Evolutionary conservation across 2,113 vertebrate species (phyloP), one percentile per base, ranked within the genome.

Genomic region (Laterallus jamaicensis): DNA sequence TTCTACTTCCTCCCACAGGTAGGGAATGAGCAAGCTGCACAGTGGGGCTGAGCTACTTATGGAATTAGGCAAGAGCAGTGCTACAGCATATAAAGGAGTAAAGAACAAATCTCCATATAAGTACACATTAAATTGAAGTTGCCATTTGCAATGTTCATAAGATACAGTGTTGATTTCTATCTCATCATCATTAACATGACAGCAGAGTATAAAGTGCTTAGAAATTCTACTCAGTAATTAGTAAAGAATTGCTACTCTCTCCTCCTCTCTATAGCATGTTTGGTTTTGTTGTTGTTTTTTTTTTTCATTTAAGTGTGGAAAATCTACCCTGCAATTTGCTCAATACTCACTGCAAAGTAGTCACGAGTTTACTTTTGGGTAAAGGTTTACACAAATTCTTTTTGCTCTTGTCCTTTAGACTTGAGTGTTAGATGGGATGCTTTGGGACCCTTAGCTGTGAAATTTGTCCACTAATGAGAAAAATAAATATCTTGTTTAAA

Each of bases 1-100:
- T 2, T 63, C 25, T 67, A 7, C 6, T 75, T 3, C 1, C 11
- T 39, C 31, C 7, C 28, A 4, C 13, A 22, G 9, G 0, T 0
- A 2, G 2, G 5, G 2, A 50, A 5, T 7, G 11, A 63, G 5
- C 0, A 5, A 76, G 20, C 3, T 7, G 29, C 26, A 37, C 3
- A 21, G 7, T 75, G 32, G 18, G 19, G 26, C 29, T 70, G 15
- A 70, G 9, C 2, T 1, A 12, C 50, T 85, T 6, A 31, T 85
- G 4, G 5, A 2, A 2, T 66, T 70, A 54, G n/a, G 8, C 11
- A 16, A 49, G 7, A 54, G 12, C 11, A 40, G 20, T 44, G 15
- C 6, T 49, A 22, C 32, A 54, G 11, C 13, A 35, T 32, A 31
- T 42, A n/a, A 89, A 68, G 5, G 20, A 77, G 47, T 73, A 54